Base-by-base conservation (phyloP, 2,888 invertebrate species). In the Calameuta idolon region DNA sequence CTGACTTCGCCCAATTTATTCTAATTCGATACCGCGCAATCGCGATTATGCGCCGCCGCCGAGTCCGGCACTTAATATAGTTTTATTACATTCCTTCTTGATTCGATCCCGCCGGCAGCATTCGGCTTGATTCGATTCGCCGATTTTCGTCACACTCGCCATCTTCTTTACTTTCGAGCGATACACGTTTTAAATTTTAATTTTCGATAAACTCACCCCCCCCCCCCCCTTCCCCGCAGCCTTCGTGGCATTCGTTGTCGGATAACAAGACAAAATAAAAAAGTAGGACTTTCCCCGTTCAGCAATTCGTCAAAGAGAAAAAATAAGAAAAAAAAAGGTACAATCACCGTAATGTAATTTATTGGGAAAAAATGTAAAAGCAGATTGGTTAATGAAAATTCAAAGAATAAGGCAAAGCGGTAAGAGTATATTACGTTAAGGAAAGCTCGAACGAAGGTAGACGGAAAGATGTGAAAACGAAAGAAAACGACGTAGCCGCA, bases 1-100 rank as follows among this genome's bases (percentile, higher is more conserved):
- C 81, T 84, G 84, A 85, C 86, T 85, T 85, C 82, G 81, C 79
- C 81, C 80, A 81, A 88, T 87, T 87, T 87, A 85, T 85, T 87
- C 86, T 87, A 88, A 87, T 86, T 83, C 86, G 82, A 88, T 87
- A 55, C 84, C 81, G 79, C 78, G 76, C 34, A 34, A 55, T 55
- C 55, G 55, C 55, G 55, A 55, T 55, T 55, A 55, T 55, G 55
- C 15, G 55, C 23, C 55, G 55, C 55, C 23, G 55, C 23, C 23
- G 55, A 55, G 55, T 55, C 55, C 55, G 23, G 55, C 55, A 23
- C 55, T 55, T 55, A 55, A 55, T 55, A 55, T 55, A 55, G 55
- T 55, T 55, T 55, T 55, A 55, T 55, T 55, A 55, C 55, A 55
- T 55, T 55, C 55, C 55, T 55, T 55, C 55, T 55, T 9, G 55